Base-by-base conservation (phyloP, 2,113 vertebrate species). In the Notiomystis cincta region DNA sequence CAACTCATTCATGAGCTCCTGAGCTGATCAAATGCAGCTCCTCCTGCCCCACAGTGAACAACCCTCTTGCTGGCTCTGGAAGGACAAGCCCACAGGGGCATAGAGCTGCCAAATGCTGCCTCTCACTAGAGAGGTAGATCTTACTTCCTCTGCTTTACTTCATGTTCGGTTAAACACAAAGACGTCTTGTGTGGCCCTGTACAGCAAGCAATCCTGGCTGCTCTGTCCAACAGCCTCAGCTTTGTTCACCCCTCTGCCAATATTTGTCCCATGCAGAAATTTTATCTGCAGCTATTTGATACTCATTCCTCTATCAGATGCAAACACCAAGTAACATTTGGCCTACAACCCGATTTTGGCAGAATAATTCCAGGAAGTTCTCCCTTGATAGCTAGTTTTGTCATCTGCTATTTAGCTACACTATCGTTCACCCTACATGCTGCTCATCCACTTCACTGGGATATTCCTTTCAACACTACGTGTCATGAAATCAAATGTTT, bases 391-490 rank as follows among this genome's bases (percentile, higher is more conserved):
- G 40, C 10, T 44, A 6, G 45, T 69, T 93, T 56, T 92, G 81
- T 95, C 75, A 73, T 37, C 50, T 72, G 62, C 33, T 77, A 4
- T 60, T 70, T 21, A 61, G 37, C 75, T 56, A 10, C 0, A 0
- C n/a, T 61, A 19, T 61, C 1, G 0, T 58, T 67, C 51, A 75
- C n/a, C 42, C n/a, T 48, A 77, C 25, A 37, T 0, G 0, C 3
- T 76, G 71, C 33, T 78, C 79, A 83, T 14, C 82, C 35, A 6
- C 62, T 69, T 71, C 79, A 45, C 5, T 30, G 47, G 37, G 64
- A 48, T 83, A 69, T 7, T 85, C 58, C 77, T 89, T 81, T 73
- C 88, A 90, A 61, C 18, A 5, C 40, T 9, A 2, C 24, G 54
- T 64, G 35, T 82, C 91, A 89, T 3, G 13, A 80, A 95, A 94